Evolutionary conservation across 2,888 invertebrate species (phyloP).

Genomic region (Trichopoda pennipes): DNA sequence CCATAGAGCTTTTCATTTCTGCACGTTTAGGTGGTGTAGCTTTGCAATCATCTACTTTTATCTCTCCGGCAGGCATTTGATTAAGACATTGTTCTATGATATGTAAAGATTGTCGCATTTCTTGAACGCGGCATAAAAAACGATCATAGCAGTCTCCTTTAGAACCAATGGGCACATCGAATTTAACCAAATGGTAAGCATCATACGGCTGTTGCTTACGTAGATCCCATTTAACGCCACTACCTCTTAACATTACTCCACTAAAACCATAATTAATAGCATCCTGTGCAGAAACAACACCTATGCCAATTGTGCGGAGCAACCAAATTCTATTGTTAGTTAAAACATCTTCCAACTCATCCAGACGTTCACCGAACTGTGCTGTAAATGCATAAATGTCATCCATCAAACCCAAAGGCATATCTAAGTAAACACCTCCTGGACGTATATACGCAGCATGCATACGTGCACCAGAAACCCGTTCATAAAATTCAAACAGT

Average conservation of each 20-base stretch:
- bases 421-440: conserved; percentile 89
- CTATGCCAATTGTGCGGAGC: conserved; percentile 88
- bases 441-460: conserved; percentile 91
- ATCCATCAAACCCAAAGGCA: conserved; percentile 89
- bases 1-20: conserved; percentile 94
- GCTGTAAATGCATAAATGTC: conserved; percentile 88
- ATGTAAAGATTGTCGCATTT: conserved; percentile 89
- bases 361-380: conserved; percentile 87
- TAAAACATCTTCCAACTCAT: conserved; percentile 91
- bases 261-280: conserved; percentile 88
- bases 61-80: conserved; percentile 90
- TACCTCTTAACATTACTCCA: conserved; percentile 89
- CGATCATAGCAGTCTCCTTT: conserved; percentile 94
- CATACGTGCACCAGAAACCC: conserved; percentile 91
- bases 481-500: conserved; percentile 91
- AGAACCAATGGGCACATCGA: conserved; percentile 90
- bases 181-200: conserved; percentile 90
- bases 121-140: conserved; percentile 85
- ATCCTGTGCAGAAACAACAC: conserved; percentile 87
- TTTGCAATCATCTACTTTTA: conserved; percentile 91
- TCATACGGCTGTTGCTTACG: conserved; percentile 92
- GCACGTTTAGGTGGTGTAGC: conserved; percentile 86
- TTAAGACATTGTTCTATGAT: conserved; percentile 92
- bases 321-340: conserved; percentile 89
- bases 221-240: conserved; percentile 94